Conservation (phyloP, 2,113 vertebrate genomes). For the Psilopogon haemacephalus region DNA sequence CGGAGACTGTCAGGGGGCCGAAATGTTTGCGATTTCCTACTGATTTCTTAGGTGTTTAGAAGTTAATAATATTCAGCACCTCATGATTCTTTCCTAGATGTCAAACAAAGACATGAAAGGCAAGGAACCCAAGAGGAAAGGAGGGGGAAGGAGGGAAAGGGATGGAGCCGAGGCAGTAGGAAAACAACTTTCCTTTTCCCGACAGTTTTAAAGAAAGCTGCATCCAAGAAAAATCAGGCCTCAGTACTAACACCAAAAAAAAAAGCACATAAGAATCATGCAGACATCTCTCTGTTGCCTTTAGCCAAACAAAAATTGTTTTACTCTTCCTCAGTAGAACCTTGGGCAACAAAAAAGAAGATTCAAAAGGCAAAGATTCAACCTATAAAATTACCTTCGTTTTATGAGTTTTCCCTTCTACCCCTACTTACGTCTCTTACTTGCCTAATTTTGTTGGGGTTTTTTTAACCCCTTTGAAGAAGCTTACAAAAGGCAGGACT, state of each 20-base stretch:
- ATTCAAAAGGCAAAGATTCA: neutral
- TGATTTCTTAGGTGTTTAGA: slow-evolving; percentile 82
- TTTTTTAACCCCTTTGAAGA: neutral
- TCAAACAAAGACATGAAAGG: slow-evolving; percentile 78
- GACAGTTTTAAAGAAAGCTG: slow-evolving; percentile 1
- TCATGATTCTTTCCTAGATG: slow-evolving; percentile 80
- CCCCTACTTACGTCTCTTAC: slow-evolving; percentile 19
- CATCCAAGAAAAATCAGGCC: neutral
- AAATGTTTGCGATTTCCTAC: slow-evolving; percentile 77
- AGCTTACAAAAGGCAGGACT: neutral
- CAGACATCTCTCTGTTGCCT: neutral
- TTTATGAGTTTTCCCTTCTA: neutral
- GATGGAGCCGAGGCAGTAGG: neutral
- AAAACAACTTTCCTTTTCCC: neutral
- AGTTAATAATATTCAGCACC: slow-evolving; percentile 82
- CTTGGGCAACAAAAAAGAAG: slow-evolving; percentile 6
- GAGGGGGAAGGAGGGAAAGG: slow-evolving; percentile 27
- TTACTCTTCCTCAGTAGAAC: slow-evolving; percentile 55
- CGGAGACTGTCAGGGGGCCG: slow-evolving; percentile 65
- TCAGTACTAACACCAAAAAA: neutral
- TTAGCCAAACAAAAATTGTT: slow-evolving; percentile 19
- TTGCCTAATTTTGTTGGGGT: neutral
- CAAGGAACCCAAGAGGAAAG: slow-evolving; percentile 71
- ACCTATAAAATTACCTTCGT: neutral
- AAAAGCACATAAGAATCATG: neutral